Base-by-base conservation (phyloP, 2,888 invertebrate genomes). In the Nomada fucata region DNA sequence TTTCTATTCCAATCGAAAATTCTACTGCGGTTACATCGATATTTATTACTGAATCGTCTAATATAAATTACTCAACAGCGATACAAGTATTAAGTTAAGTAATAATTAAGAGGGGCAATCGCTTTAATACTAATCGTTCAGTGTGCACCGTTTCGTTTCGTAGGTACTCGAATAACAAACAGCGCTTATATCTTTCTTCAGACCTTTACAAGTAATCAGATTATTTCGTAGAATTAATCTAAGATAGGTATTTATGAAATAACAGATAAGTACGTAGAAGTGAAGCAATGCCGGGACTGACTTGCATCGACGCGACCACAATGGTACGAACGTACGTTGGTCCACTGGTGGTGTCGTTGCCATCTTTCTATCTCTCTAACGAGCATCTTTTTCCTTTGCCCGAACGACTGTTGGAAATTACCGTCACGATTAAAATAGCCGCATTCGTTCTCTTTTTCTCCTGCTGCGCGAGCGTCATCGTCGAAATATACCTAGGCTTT, bases 231-330 rank as follows among this genome's bases (percentile, higher is more conserved):
- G 15, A 50, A 18, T 71, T 65, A 69, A 52, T 36, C 29, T 73
- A 76, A 20, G 23, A 83, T 83, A 83, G 81, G 76, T 83, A 83
- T 82, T 71, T 60, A 63, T 75, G 53, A 53, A 72, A 53, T 76
- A 75, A 69, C 68, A 63, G 50, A 18, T 59, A 70, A 29, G 60
- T 71, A 80, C 61, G 61, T 75, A 75, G 36, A 18, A 61, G 15
- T 68, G 68, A 80, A 82, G 71, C 65, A 81, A 73, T 65, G 69
- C 65, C 61, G 52, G 36, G 29, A 67, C 23, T 70, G 64, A 74
- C 69, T 72, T 65, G 55, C 26, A 18, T 44, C 26, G 59, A 79
- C 18, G 15, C 23, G 50, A 64, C 36, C 36, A 55, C 52, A 44
- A 50, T 42, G 29, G 15, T 67, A 52, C n/a, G 50, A 63, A 64